Evolutionary conservation across 2,797 vertebrate species (phyloP), one percentile per base, ranked within the genome.

Genomic region (Esox lucius): DNA sequence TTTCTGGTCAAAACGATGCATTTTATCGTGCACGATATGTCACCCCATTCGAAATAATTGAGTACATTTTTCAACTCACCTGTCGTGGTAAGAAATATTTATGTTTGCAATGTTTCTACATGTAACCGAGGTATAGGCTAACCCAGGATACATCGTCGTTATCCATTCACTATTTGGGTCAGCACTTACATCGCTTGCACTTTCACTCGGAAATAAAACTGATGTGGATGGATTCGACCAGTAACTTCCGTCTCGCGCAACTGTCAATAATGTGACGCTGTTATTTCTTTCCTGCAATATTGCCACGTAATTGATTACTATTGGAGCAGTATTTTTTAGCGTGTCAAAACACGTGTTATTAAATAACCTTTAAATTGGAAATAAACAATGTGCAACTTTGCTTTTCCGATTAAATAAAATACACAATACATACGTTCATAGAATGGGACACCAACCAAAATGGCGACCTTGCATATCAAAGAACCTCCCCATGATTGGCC

Each of bases 401-500:
- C 17, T 33, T 53, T 70, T 13, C 19, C 17, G 31, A 28, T 4
- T 11, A 49, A 56, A 35, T 35, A 35, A 35, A n/a, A n/a, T n/a
- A 35, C 5, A 35, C 33, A n/a, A 71, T 9, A 56, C 17, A 31
- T 42, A 83, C 81, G 78, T 84, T 76, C 0, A 28, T 33, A 61
- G 22, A 33, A 28, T 33, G 33, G 26, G 24, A 24, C 28, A 35
- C 19, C 3, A 61, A 33, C 72, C 83, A 91, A 93, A 89, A 93
- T 93, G 92, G 91, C 88, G 85, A 15, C 75, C 15, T 31, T 59
- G 5, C 85, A 2, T 42, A 17, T 42, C 74, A 91, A 85, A 78
- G 81, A 91, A 0, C 72, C 1, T 0, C 6, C 2, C 11, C 78
- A 0, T 39, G 78, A 93, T 92, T 92, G 91, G 91, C 39, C 71